These are phyloP conservation scores for Julus scanicus DNA, from an alignment of 2,888 invertebrate genomes.

Conservation along the genomic window DNA sequence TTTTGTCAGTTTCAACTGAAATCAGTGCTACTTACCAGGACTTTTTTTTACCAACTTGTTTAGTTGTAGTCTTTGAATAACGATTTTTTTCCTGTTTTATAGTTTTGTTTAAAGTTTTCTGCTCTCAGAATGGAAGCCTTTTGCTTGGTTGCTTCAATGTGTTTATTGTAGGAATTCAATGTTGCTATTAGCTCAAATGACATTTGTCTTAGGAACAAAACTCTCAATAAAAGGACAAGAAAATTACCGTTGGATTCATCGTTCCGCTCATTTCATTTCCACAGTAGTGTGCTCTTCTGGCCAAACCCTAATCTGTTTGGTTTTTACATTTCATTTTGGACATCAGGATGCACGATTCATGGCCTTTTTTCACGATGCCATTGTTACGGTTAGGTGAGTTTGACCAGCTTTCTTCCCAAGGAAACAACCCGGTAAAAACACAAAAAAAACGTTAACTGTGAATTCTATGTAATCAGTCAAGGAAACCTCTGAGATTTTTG, in stretches of 20 bases:
- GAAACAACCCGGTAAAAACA: slow-evolving; percentile 7
- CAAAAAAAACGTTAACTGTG: neutral
- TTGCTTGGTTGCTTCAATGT: neutral
- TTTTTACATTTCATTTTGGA: slow-evolving; percentile 47
- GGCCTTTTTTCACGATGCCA: slow-evolving; percentile 3
- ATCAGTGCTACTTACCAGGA: neutral
- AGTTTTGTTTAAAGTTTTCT: neutral
- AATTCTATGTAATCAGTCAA: slow-evolving; percentile 16
- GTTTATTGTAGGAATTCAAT: slow-evolving; percentile 35
- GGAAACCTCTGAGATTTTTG: slow-evolving; percentile 2
- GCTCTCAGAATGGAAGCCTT: slow-evolving; percentile 8
- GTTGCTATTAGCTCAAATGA: slow-evolving; percentile 39
- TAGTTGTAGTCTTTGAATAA: neutral
- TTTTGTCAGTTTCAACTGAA: neutral
- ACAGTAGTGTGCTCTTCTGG: neutral
- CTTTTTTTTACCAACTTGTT: neutral
- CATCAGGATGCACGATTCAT: slow-evolving; percentile 37
- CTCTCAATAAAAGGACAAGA: slow-evolving; percentile 47
- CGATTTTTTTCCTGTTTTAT: neutral
- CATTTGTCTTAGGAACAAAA: slow-evolving; percentile 32
- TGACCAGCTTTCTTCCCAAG: neutral
- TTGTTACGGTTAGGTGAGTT: slow-evolving; percentile 38
- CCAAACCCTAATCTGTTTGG: slow-evolving; percentile 12
- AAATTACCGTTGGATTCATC: slow-evolving; percentile 41
- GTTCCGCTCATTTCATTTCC: slow-evolving; percentile 36